These are phyloP conservation scores for Adelges cooleyi DNA, from an alignment of 1,140 invertebrate species.

Conservation along the genomic window DNA sequence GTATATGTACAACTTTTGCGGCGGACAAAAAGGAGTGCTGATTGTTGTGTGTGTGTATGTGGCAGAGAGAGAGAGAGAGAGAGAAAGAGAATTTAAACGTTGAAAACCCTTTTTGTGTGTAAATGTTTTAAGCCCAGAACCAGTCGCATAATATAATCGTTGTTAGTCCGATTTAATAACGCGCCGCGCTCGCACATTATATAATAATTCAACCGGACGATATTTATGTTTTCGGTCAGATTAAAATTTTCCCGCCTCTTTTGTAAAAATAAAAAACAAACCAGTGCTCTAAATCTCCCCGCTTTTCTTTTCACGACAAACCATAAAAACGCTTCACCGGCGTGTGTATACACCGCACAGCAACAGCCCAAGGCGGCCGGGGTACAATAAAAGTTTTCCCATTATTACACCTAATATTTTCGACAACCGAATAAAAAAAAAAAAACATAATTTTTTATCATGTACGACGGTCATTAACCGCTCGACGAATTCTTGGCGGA, in stretches of 20 bases:
- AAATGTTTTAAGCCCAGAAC: too few relatives aligned
- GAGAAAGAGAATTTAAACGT: too few relatives aligned
- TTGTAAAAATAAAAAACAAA: not conserved
- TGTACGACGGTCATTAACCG: not conserved
- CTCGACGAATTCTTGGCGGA: not conserved
- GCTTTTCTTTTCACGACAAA: constrained; percentile 13
- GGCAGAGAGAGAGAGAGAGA: too few relatives aligned
- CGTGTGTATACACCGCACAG: not conserved
- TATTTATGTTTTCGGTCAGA: constrained; percentile 29
- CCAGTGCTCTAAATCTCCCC: constrained; percentile 25
- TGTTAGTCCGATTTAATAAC: constrained; percentile 26
- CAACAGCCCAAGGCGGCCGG: not conserved
- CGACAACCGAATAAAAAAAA: constrained; percentile 15
- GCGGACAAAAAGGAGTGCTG: too few relatives aligned
- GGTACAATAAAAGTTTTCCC: constrained; percentile 27
- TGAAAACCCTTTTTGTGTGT: too few relatives aligned
- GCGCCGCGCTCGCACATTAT: too few relatives aligned
- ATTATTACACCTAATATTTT: constrained; percentile 26
- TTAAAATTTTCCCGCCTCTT: constrained; percentile 27
- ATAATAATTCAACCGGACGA: constrained; percentile 24
- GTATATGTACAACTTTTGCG: too few relatives aligned
- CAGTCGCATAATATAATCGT: constrained; percentile 23
- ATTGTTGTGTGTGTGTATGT: too few relatives aligned
- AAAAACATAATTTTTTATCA: constrained; percentile 15
- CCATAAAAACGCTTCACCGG: constrained; percentile 22